Evolutionary conservation across 2,113 vertebrate genomes (phyloP), one percentile per base, ranked within the genome.

Genomic region (Carettochelys insculpta): DNA sequence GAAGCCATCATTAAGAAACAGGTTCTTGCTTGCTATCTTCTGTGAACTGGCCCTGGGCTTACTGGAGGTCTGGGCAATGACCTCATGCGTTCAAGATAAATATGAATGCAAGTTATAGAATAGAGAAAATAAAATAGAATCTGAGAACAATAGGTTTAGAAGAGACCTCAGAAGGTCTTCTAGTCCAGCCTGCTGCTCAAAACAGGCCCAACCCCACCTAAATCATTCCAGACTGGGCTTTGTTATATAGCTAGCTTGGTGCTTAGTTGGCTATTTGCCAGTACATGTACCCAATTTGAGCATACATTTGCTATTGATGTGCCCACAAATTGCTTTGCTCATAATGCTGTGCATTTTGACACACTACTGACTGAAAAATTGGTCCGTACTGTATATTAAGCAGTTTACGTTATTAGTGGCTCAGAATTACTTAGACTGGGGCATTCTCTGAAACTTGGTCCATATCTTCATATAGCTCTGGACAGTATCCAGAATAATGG

Each of bases 361-460:
- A 68, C 61, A 20, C n/a, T 68, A 22, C n/a, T 11, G n/a, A n/a
- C 38, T 68, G 20, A 68, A 68, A 38, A 86, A 93, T 91, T 85
- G 77, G 91, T 92, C 78, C 56, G 51, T 43, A 79, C 54, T 78
- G 75, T 80, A 88, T 88, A 86, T 58, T 9, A 80, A 78, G 77
- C 68, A 91, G 90, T 96, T 89, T 95, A 68, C 80, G 92, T 89
- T 80, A 83, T 92, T 58, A 14, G 19, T 68, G 22, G 31, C 84
- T 86, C 56, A 87, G 68, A 80, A 92, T 48, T 86, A 75, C 41
- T 73, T 73, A 43, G 6, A 13, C 12, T 43, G 41, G 12, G 24
- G 12, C 24, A 73, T 27, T 45, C 11, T 73, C 41, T 73, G 41
- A 17, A 41, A 41, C 19, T 22, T 38, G 20, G 41, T 13, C 41